Evolutionary conservation across 2,797 vertebrate species (phyloP), one percentile per base, ranked within the genome.

Genomic region (Lagocephalus sceleratus): DNA sequence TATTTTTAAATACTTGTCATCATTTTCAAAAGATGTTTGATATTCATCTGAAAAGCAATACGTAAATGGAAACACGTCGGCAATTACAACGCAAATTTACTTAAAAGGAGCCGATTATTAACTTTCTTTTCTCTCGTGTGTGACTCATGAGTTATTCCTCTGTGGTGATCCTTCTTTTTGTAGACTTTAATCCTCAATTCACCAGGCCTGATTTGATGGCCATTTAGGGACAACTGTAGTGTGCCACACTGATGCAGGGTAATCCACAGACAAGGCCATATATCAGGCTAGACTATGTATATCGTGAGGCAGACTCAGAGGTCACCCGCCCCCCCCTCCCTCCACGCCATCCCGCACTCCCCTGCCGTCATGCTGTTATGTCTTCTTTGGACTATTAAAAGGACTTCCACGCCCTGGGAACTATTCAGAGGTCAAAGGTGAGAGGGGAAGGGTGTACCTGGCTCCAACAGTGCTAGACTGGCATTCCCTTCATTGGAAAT

Each of bases 371-470:
- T 72, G 67, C 76, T 77, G 70, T 83, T 79, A 76, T 74, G 74
- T 85, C 72, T 86, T 84, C 79, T 78, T 87, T 69, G 51, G 41
- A 71, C 87, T 90, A 89, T 85, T 87, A 84, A 87, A 88, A 90
- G 84, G 66, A 81, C 63, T 20, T 59, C 77, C 57, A 66, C 57
- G 45, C 68, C 79, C 55, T 47, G 53, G 45, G 65, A 81, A 72
- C 57, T 79, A 85, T 86, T 83, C 57, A 22, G 47, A 60, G 78
- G 80, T 84, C 45, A 68, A 76, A 76, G 78, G 85, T 81, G 55
- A 71, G 61, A 65, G 51, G 68, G 71, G 75, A 75, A 83, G 73
- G 60, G 60, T 81, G 68, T 84, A 86, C 82, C 80, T 88, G 79
- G 73, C 48, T 86, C 81, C 59, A 76, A 49, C 42, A 66, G 40